Evolutionary conservation across 2,888 invertebrate genomes (phyloP), one percentile per base, ranked within the genome.

Genomic region (Myopa tessellatipennis): DNA sequence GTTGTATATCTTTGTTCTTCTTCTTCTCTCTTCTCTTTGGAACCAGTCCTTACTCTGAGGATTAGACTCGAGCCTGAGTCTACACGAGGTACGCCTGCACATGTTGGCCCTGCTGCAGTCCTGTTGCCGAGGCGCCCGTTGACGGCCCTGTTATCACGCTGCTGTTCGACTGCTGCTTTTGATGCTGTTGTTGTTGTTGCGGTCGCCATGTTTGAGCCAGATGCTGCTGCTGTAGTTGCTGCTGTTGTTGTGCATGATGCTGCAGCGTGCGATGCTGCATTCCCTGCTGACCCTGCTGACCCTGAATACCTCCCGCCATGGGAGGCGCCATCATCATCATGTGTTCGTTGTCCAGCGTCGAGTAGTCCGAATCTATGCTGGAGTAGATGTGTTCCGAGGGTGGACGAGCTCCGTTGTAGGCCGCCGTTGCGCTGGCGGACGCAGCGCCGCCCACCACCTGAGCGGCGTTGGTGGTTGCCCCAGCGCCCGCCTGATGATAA

Each of bases 361-460:
- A 89, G 86, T 95, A 95, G 89, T 96, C 95, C 81, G 95, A 95
- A 89, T 96, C 96, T 90, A 96, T 96, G 86, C 95, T 95, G 77
- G 95, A 95, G 89, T 96, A 96, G 85, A 96, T 96, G 88, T 96
- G 96, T 90, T 96, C 96, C 84, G 95, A 95, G 83, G 95, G 93
- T 76, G 95, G 95, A 87, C 95, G 91, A 84, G 80, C 60, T 50
- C 68, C 65, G 38, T 74, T 50, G 26, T 67, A 45, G 52, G 83
- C 69, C 71, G 70, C 77, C 16, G 72, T 76, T 14, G 76, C 78
- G 36, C 38, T 65, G 36, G 65, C 6, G 34, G 26, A 8, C 5
- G 36, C 8, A 34, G 34, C 6, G 14, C 8, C 65, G 16, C 36
- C 8, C 14, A 34, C 65, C 10, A 16, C 7, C 10, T 8, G 8